These are phyloP conservation scores for Syngnathus floridae DNA, from an alignment of 2,113 vertebrate genomes.

Conservation along the genomic window DNA sequence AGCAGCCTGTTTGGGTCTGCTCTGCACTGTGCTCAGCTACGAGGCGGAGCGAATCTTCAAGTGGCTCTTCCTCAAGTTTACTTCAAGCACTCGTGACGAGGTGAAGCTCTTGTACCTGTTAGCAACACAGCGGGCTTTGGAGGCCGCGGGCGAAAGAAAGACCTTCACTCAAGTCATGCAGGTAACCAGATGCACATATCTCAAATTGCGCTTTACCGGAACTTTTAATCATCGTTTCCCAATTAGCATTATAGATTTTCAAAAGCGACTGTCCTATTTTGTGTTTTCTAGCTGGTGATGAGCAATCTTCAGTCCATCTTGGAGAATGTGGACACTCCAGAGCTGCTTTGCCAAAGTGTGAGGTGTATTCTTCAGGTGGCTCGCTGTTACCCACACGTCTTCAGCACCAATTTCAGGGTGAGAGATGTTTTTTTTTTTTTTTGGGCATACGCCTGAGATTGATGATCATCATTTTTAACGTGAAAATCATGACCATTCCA, in stretches of 20 bases:
- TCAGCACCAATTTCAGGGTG: slow-evolving; percentile 98
- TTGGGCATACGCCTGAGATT: too few relatives aligned
- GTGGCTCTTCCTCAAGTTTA: slow-evolving; percentile 97
- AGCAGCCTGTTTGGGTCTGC: slow-evolving; percentile 90
- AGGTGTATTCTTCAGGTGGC: slow-evolving; percentile 95
- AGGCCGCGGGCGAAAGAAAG: slow-evolving; percentile 96
- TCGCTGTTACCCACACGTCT: slow-evolving; percentile 93
- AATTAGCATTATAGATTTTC: too few relatives aligned
- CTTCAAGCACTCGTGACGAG: slow-evolving; percentile 87
- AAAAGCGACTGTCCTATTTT: background rate
- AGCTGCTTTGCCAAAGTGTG: slow-evolving; percentile 94
- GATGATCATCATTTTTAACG: too few relatives aligned
- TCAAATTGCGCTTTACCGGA: background rate
- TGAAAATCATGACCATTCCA: background rate
- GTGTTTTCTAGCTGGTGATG: slow-evolving; percentile 85
- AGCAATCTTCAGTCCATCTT: slow-evolving; percentile 93
- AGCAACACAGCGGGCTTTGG: slow-evolving; percentile 87
- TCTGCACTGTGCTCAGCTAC: slow-evolving; percentile 90
- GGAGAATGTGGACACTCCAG: slow-evolving; percentile 97
- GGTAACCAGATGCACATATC: slow-evolving; percentile 62
- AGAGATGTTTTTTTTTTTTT: slow-evolving; percentile 33
- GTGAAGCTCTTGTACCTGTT: slow-evolving; percentile 93
- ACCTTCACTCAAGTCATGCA: slow-evolving; percentile 96
- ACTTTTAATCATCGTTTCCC: too few relatives aligned
- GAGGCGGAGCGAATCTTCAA: slow-evolving; percentile 98